phyloP scores from a whole-genome alignment of 2,888 invertebrate genomes.

The Caenorhabditis sinica region DNA sequence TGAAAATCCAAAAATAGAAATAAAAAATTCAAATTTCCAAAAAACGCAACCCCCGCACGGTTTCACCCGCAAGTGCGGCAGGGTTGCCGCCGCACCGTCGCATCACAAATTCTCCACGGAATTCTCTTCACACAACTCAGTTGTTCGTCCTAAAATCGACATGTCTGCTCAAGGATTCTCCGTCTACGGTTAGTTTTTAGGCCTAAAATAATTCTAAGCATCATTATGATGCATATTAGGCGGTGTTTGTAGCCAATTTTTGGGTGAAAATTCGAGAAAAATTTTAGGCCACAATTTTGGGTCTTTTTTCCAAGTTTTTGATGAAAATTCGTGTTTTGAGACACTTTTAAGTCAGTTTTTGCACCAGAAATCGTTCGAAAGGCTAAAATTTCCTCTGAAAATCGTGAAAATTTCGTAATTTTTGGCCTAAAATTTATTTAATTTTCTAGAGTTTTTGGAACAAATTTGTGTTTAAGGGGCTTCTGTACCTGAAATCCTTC shows the following conservation, averaged over 20 bases:
- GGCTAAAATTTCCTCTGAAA: no score
- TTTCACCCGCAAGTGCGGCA: constrained; percentile 6
- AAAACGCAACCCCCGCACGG: constrained; percentile 12
- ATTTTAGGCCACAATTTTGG: constrained; percentile 4
- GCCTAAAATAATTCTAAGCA: not conserved
- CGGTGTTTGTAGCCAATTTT: no score
- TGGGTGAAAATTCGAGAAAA: not conserved
- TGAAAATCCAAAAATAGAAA: not conserved
- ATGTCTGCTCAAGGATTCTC: constrained; percentile 24
- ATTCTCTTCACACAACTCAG: not conserved
- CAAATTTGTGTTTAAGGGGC: no score
- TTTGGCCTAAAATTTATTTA: not conserved
- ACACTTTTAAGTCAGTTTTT: no score
- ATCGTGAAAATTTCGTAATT: no score
- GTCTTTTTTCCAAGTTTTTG: constrained; percentile 1
- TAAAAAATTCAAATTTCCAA: not conserved
- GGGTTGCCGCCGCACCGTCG: not conserved
- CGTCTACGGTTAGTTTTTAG: constrained; percentile 33
- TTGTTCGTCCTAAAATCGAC: constrained; percentile 32
- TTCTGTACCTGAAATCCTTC: no score
- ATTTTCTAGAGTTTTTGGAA: not conserved
- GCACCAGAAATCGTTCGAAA: no score
- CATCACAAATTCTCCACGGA: not conserved
- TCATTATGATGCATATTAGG: not conserved
- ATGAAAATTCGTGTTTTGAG: no score